These are phyloP conservation scores for Callorhinus ursinus DNA, from an alignment of 2,113 vertebrate genomes.

Conservation along the genomic window DNA sequence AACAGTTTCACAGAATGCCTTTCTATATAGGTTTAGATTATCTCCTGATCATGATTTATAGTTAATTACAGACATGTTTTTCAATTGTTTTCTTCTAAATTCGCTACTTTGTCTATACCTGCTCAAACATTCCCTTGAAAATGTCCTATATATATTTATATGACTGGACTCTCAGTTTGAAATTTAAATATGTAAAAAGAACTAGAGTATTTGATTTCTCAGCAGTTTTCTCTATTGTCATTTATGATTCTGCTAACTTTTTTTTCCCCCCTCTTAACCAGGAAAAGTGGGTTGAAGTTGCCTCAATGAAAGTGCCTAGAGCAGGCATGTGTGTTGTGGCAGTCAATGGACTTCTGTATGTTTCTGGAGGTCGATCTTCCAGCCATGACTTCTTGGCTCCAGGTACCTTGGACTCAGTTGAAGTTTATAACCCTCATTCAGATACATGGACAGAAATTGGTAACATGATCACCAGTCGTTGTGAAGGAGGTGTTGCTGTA, in stretches of 20 bases:
- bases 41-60: slow-evolving; percentile 37
- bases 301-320: slow-evolving; percentile 93
- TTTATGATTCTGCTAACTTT: slow-evolving; percentile 43
- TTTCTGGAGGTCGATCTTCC: slow-evolving; percentile 92
- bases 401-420: slow-evolving; percentile 96
- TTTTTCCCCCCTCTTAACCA: slow-evolving; percentile 74
- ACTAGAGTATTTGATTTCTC: slow-evolving; percentile 52
- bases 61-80: slow-evolving; percentile 23
- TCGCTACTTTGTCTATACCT: background rate
- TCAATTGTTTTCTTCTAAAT: slow-evolving; percentile 2
- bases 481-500: slow-evolving; percentile 95
- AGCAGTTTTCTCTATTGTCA: slow-evolving; percentile 35
- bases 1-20: slow-evolving; percentile 5
- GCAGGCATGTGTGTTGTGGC: slow-evolving; percentile 94
- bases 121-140: slow-evolving; percentile 26
- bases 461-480: slow-evolving; percentile 99
- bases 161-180: slow-evolving; percentile 18
- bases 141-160: background rate
- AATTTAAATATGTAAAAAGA: slow-evolving; percentile 37
- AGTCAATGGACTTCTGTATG: slow-evolving; percentile 96
- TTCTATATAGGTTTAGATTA: background rate
- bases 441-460: slow-evolving; percentile 97
- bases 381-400: slow-evolving; percentile 96
- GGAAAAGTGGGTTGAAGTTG: slow-evolving; percentile 97
- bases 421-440: slow-evolving; percentile 97